Evolutionary conservation across 2,113 vertebrate species (phyloP).

Genomic region (Labeo rohita): DNA sequence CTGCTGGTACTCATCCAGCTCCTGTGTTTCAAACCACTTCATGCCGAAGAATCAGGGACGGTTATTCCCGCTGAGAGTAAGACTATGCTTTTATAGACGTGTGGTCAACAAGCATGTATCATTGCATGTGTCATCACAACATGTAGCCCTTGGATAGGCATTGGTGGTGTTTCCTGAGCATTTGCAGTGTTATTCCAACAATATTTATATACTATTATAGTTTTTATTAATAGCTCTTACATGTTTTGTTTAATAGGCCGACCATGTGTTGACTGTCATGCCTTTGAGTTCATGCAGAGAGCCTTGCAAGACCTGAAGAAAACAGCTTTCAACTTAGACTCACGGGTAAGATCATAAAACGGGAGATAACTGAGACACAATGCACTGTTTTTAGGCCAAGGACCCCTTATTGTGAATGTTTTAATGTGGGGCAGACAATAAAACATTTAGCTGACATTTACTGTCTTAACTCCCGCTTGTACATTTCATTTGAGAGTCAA

Average conservation of each 20-base stretch:
- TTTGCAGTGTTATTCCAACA: background rate
- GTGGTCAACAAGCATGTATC: background rate
- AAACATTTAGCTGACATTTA: background rate
- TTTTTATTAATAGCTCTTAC: background rate
- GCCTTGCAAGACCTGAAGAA: constrained; percentile 93
- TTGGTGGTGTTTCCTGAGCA: background rate
- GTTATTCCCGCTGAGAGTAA: constrained; percentile 92
- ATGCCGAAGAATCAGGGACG: constrained; percentile 80
- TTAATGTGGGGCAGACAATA: background rate
- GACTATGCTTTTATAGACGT: constrained; percentile 62
- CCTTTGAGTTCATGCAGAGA: constrained; percentile 98
- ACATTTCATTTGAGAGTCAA: background rate
- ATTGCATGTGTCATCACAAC: background rate
- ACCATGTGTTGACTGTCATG: constrained; percentile 95
- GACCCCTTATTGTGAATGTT: background rate
- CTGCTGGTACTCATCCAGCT: constrained; percentile 75
- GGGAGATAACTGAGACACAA: background rate
- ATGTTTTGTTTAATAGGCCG: constrained; percentile 77
- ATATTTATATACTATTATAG: background rate
- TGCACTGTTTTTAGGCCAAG: background rate
- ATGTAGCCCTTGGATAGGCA: background rate
- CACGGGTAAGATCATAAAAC: constrained; percentile 77
- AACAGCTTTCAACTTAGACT: constrained; percentile 89
- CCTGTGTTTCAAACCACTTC: constrained; percentile 65
- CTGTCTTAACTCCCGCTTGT: background rate